Conservation (phyloP, 2,113 vertebrate species). For the Tragulus kanchil region DNA sequence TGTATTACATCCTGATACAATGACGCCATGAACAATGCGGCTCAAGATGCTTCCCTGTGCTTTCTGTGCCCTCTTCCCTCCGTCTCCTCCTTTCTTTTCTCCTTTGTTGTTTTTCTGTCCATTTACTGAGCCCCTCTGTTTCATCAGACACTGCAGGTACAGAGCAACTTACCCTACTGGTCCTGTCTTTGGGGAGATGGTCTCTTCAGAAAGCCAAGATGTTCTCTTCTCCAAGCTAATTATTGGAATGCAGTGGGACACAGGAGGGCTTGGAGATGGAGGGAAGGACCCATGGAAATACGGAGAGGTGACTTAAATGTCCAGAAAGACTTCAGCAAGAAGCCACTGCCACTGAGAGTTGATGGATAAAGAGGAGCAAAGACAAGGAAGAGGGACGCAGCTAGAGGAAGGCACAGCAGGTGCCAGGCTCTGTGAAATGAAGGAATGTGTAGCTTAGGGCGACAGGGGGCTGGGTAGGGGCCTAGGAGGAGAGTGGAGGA, state of each 20-base stretch:
- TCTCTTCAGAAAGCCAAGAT: background rate
- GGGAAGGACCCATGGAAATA: background rate
- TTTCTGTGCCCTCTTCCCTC: background rate
- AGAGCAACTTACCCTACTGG: fast-evolving
- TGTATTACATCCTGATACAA: background rate
- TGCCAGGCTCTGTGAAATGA: background rate
- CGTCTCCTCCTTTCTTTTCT: background rate
- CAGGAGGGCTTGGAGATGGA: too few species aligned
- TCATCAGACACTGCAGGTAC: too few species aligned
- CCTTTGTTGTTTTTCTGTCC: background rate
- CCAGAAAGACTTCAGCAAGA: background rate
- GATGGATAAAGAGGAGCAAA: background rate
- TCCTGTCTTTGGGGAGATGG: background rate
- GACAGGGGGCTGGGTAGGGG: fast-evolving
- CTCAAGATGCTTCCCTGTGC: too few species aligned
- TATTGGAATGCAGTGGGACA: too few species aligned
- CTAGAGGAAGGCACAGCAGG: fast-evolving
- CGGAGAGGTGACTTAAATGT: fast-evolving
- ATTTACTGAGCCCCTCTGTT: background rate
- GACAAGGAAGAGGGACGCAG: background rate
- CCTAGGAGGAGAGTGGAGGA: background rate
- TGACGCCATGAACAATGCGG: fast-evolving
- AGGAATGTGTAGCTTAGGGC: fast-evolving
- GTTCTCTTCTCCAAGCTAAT: too few species aligned
- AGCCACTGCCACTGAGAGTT: background rate